A percentile compares a stretch with the other conserved stretches of the same genome.
These are phyloP conservation scores for Mormyrus iriodes DNA, from an alignment of 2,113 vertebrate genomes.

Conservation along the genomic window DNA sequence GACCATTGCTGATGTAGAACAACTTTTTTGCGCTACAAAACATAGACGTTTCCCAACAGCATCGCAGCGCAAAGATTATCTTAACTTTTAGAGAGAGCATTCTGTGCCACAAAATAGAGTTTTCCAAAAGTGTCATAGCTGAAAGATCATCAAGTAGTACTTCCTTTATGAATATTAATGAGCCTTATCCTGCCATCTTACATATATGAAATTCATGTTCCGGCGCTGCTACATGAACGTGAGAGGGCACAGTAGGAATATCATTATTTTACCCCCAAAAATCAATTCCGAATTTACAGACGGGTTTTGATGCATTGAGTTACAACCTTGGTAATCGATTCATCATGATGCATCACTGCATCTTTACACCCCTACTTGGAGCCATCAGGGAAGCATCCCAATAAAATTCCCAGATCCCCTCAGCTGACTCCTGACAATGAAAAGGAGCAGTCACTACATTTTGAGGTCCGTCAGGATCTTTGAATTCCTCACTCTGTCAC, in stretches of 20 bases:
- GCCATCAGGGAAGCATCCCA: neutral
- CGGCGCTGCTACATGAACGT: no score
- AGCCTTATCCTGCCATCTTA: no score
- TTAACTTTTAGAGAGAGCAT: neutral
- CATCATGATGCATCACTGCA: neutral
- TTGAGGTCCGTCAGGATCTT: neutral
- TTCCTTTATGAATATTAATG: no score
- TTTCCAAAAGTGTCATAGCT: no score
- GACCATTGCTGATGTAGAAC: neutral
- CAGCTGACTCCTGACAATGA: neutral
- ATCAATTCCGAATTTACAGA: neutral
- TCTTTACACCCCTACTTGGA: neutral
- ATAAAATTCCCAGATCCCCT: neutral
- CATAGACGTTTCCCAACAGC: neutral
- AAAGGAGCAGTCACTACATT: neutral
- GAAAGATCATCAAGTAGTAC: no score
- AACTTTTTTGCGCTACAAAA: neutral
- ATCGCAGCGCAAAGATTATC: neutral
- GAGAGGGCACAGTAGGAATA: no score
- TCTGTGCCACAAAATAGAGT: no score
- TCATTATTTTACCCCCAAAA: no score
- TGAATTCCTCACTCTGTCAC: neutral
- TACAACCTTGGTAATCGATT: neutral
- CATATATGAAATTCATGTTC: no score
- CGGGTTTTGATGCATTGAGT: neutral